phyloP scores from a whole-genome alignment of 2,797 vertebrate genomes.

The Mormyrus proboscirostris region DNA sequence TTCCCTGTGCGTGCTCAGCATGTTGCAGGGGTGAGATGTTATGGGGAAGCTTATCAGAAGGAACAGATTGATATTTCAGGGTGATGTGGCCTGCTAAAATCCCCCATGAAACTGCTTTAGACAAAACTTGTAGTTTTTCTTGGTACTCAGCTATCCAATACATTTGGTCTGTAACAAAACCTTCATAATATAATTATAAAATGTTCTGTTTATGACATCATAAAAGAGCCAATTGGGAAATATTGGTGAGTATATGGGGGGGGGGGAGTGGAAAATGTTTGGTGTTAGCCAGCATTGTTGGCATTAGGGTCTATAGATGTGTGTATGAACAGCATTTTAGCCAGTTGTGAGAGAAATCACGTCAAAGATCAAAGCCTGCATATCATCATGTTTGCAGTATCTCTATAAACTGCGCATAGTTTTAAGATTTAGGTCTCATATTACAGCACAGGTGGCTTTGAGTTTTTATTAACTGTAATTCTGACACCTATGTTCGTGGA shows the following conservation, averaged over 20 bases:
- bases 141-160: neutral
- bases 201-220: neutral
- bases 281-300: neutral
- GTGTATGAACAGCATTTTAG: neutral
- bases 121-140: neutral
- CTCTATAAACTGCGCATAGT: neutral
- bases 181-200: neutral
- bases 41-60: neutral
- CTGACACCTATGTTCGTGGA: constrained; percentile 1
- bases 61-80: neutral
- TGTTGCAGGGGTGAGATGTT: neutral
- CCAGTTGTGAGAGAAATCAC: neutral
- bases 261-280: neutral
- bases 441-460: constrained; percentile 1
- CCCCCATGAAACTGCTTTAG: neutral
- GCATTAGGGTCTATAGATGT: neutral
- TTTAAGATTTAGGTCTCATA: neutral
- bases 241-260: neutral
- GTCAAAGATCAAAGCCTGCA: neutral
- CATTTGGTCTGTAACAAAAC: neutral
- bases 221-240: neutral
- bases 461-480: constrained; percentile 10
- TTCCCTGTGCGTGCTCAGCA: neutral
- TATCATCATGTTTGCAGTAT: neutral
- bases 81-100: neutral